phyloP scores from a whole-genome alignment of 1,140 invertebrate genomes.

The Pseudobourletiella spinata region DNA sequence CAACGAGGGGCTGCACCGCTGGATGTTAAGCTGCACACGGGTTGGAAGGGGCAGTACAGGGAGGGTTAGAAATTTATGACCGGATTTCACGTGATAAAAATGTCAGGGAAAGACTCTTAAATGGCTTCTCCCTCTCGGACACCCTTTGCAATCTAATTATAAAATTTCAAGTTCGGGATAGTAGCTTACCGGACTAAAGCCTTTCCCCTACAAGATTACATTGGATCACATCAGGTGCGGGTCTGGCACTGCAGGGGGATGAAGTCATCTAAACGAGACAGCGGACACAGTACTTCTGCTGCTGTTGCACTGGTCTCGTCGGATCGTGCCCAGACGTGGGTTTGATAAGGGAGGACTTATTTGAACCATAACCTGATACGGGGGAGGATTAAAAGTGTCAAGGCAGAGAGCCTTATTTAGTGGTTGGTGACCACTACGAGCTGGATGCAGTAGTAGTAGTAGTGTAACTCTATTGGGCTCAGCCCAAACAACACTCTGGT shows the following conservation, averaged over 20 bases:
- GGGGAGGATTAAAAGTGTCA: too few species aligned
- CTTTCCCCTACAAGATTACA: too few species aligned
- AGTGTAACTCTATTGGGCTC: not conserved
- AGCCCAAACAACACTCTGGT: too few species aligned
- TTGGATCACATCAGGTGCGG: too few species aligned
- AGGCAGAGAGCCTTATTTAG: too few species aligned
- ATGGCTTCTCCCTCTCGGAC: not conserved
- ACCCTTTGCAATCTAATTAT: not conserved
- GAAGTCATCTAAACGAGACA: too few species aligned
- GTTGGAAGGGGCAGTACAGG: slow-evolving; percentile 18
- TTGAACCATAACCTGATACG: not conserved
- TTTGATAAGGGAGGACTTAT: not conserved
- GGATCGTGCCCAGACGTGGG: too few species aligned
- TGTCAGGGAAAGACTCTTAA: not conserved
- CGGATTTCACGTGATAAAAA: slow-evolving; percentile 24
- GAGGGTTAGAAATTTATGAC: slow-evolving; percentile 19
- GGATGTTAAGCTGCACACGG: too few species aligned
- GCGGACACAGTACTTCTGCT: not conserved
- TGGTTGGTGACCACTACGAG: too few species aligned
- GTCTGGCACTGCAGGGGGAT: too few species aligned
- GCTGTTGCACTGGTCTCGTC: too few species aligned
- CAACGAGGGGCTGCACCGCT: too few species aligned
- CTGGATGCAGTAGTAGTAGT: not conserved
- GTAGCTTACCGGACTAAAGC: not conserved
- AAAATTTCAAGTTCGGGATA: not conserved